Conservation (phyloP, 2,797 vertebrate species). For the Rhinella marina region DNA sequence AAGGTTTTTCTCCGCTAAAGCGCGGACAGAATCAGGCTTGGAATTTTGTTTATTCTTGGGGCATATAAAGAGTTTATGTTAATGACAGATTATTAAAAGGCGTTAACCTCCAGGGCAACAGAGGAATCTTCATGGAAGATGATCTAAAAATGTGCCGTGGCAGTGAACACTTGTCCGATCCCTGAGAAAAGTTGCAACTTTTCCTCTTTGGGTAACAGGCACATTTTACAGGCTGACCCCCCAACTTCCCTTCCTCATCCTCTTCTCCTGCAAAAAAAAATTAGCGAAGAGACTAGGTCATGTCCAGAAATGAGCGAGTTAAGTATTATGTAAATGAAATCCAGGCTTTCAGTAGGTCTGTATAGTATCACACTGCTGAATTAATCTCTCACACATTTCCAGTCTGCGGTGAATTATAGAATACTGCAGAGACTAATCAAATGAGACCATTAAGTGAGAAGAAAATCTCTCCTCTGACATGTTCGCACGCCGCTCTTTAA, state of each 20-base stretch:
- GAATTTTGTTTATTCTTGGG: slow-evolving; percentile 41
- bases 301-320: background rate
- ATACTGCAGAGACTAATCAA: slow-evolving; percentile 42
- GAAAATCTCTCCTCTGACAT: slow-evolving; percentile 20
- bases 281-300: background rate
- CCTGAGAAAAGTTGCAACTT: background rate
- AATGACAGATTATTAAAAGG: slow-evolving; percentile 17
- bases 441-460: slow-evolving; percentile 28
- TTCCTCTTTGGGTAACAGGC: background rate
- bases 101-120: slow-evolving; percentile 15
- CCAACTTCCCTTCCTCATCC: background rate
- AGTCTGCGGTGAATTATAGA: slow-evolving; percentile 39
- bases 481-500: slow-evolving; percentile 7
- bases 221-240: background rate
- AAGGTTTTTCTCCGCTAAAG: slow-evolving; percentile 15
- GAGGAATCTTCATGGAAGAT: background rate
- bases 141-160: background rate
- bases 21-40: background rate
- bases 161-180: background rate
- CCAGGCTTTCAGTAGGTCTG: background rate
- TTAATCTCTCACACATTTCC: slow-evolving; percentile 47
- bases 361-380: slow-evolving; percentile 1
- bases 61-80: slow-evolving; percentile 20
- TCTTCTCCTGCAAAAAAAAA: background rate
- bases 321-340: background rate